phyloP scores from a whole-genome alignment of 2,888 invertebrate species.

The Stenodera caucasica region DNA sequence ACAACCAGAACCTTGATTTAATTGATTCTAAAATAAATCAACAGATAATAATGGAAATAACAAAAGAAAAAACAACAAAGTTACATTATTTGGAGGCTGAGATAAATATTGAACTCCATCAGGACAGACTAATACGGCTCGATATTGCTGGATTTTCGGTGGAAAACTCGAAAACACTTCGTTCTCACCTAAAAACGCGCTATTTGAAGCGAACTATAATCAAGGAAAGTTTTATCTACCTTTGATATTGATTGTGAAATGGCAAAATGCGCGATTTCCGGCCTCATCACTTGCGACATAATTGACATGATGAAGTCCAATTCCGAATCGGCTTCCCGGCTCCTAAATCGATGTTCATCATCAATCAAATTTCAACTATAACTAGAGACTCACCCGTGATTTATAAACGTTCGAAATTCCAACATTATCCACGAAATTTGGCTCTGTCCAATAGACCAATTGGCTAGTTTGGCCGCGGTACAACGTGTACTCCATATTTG shows the following conservation, averaged over 20 bases:
- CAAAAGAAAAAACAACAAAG: no score
- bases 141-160: slow-evolving; percentile 36
- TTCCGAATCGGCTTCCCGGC: slow-evolving; percentile 63
- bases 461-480: slow-evolving; percentile 60
- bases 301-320: slow-evolving; percentile 64
- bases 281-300: slow-evolving; percentile 68
- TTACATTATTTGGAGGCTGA: slow-evolving; percentile 44
- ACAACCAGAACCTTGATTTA: slow-evolving; percentile 43
- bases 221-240: slow-evolving; percentile 50
- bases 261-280: slow-evolving; percentile 65
- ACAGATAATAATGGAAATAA: background rate
- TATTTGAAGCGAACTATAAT: slow-evolving; percentile 7
- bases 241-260: slow-evolving; percentile 64
- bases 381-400: slow-evolving; percentile 57
- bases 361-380: background rate
- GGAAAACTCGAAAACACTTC: slow-evolving; percentile 9
- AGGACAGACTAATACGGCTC: slow-evolving; percentile 50
- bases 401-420: slow-evolving; percentile 62
- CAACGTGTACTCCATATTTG: slow-evolving; percentile 63
- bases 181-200: slow-evolving; percentile 4
- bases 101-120: slow-evolving; percentile 49
- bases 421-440: slow-evolving; percentile 63
- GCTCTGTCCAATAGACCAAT: slow-evolving; percentile 67
- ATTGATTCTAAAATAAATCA: slow-evolving; percentile 17
- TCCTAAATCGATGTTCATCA: slow-evolving; percentile 50